Conservation (phyloP, 2,113 vertebrate species). For the Chloroceryle aenea region DNA sequence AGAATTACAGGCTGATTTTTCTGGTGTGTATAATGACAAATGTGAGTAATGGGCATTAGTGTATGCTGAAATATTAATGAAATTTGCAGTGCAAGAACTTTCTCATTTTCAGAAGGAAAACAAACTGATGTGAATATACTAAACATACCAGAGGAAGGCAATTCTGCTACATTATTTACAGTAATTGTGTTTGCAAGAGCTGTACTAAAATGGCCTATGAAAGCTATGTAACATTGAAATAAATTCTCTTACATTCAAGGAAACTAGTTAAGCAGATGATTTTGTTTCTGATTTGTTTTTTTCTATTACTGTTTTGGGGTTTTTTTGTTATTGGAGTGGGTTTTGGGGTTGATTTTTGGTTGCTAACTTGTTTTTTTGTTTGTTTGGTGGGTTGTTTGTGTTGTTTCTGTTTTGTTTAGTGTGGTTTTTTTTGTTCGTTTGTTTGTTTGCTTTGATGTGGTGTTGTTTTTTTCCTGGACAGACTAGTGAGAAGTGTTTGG, state of each 20-base stretch:
- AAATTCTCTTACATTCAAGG: background rate
- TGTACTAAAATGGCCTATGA: background rate
- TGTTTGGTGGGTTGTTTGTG: rapidly evolving
- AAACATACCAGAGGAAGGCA: background rate
- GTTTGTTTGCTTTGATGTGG: too few species aligned
- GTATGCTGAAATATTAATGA: constrained; percentile 4
- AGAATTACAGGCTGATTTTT: constrained; percentile 3
- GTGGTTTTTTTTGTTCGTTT: too few species aligned
- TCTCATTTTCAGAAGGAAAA: background rate
- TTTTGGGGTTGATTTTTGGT: background rate
- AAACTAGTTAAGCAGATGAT: background rate
- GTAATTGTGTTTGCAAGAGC: background rate
- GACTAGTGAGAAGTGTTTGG: background rate
- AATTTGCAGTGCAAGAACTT: background rate
- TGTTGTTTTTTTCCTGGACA: background rate
- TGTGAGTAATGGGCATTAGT: background rate
- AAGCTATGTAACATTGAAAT: background rate
- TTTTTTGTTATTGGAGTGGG: background rate
- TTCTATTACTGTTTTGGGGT: too few species aligned
- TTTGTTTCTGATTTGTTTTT: background rate
- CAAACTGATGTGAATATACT: background rate
- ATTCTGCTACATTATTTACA: background rate
- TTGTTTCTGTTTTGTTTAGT: too few species aligned
- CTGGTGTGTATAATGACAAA: background rate
- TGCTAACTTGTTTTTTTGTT: background rate